Evolutionary conservation across 2,888 invertebrate genomes (phyloP), one percentile per base, ranked within the genome.

Genomic region (Cephus runcator): DNA sequence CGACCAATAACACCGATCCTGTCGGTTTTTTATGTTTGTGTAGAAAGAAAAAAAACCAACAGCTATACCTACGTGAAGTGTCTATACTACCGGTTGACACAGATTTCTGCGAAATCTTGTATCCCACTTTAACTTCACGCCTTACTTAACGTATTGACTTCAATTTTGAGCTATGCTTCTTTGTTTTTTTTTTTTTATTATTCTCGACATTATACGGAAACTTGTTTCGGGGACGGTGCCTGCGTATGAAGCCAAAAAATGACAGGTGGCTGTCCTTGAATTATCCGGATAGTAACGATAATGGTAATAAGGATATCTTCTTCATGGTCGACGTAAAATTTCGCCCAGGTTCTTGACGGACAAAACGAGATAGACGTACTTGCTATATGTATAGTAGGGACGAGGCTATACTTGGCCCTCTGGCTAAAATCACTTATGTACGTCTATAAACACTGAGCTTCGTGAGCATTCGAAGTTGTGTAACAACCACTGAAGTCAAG

Each of bases 401-500:
- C 56, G 56, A 56, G 56, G 56, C 23, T 56, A 56, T 56, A 56
- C 9, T 56, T 56, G 56, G 33, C 15, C 74, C 74, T n/a, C 74
- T 23, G 30, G 34, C 74, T 74, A 71, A 30, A 71, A 11, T 11
- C 74, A 23, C n/a, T 34, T 23, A 4, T 30, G 34, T 23, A 74
- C 74, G 12, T 15, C 74, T 74, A 74, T 74, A 33, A 74, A 74
- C 34, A 74, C 36, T 34, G 12, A 23, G 56, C 56, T 56, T 34
- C 34, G 74, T 35, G 23, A 34, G 15, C 12, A 74, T 74, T 74
- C 35, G 15, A 74, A 74, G 34, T 74, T 74, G 35, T 33, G 74
- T 74, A 74, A 74, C 74, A 30, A 30, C 34, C 74, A 23, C 74
- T 34, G 74, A 34, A 74, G 74, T 34, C 74, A 35, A 35, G 34